Evolutionary conservation across 2,797 vertebrate genomes (phyloP).

Genomic region (Centroberyx gerrardi): DNA sequence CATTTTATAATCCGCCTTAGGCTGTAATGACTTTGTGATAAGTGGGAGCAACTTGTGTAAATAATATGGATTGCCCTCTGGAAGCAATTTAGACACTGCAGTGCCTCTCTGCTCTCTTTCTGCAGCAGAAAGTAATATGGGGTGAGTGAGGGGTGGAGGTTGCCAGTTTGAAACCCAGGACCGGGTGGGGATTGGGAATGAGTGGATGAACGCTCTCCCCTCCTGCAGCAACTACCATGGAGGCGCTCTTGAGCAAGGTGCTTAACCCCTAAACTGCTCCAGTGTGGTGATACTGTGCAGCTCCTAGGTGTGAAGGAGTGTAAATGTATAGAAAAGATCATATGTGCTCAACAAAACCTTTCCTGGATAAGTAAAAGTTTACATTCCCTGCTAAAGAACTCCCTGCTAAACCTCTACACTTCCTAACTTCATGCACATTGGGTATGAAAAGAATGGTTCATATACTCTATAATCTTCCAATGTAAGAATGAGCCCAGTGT

Average conservation of each 20-base stretch:
- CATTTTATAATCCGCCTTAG: slow-evolving; percentile 51
- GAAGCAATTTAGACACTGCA: slow-evolving; percentile 60
- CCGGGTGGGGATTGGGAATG: slow-evolving; percentile 33
- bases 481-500: slow-evolving; percentile 30
- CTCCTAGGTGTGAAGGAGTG: too few relatives aligned
- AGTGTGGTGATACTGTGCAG: too few relatives aligned
- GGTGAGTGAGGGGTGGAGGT: neutral
- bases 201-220: slow-evolving; percentile 10
- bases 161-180: slow-evolving; percentile 50
- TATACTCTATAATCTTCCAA: slow-evolving; percentile 35
- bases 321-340: too few relatives aligned
- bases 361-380: too few relatives aligned
- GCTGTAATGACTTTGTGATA: slow-evolving; percentile 69
- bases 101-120: slow-evolving; percentile 7
- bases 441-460: slow-evolving; percentile 12
- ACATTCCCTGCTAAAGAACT: too few relatives aligned
- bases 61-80: slow-evolving; percentile 56
- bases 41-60: slow-evolving; percentile 60
- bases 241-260: too few relatives aligned
- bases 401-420: neutral
- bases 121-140: slow-evolving; percentile 21
- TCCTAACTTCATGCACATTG: slow-evolving; percentile 11
- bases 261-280: too few relatives aligned
- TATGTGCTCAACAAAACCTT: too few relatives aligned
- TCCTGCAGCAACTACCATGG: too few relatives aligned